Conservation (phyloP, 2,797 vertebrate genomes). For the Semaprochilodus insignis region DNA sequence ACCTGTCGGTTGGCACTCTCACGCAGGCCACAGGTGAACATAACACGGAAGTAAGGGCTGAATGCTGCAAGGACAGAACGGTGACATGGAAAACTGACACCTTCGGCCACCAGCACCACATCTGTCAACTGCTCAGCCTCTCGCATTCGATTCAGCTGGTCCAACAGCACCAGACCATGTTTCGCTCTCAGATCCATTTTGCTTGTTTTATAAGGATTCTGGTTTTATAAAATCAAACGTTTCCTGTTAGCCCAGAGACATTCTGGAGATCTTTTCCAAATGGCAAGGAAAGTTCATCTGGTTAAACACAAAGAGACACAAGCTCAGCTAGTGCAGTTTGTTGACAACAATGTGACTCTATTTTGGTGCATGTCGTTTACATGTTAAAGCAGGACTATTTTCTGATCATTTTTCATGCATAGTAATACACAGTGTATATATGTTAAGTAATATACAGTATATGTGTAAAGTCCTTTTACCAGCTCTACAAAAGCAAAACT, state of each 20-base stretch:
- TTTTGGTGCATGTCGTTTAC: conserved; percentile 23
- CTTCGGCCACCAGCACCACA: conserved; percentile 91
- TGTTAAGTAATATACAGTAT: neutral
- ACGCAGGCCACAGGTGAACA: conserved; percentile 95
- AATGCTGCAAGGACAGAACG: conserved; percentile 91
- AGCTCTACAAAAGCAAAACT: conserved; percentile 6
- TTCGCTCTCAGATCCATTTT: conserved; percentile 79
- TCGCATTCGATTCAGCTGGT: conserved; percentile 89
- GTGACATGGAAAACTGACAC: conserved; percentile 92
- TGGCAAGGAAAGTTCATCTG: conserved; percentile 32
- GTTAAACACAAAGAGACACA: conserved; percentile 18
- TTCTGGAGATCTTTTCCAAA: conserved; percentile 32
- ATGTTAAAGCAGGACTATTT: conserved; percentile 7
- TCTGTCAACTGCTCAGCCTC: conserved; percentile 88
- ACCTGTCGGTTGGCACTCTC: conserved; percentile 90
- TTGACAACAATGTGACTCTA: neutral
- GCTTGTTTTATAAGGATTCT: neutral
- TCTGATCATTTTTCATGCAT: conserved; percentile 7
- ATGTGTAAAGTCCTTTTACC: neutral
- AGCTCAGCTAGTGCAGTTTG: conserved; percentile 32
- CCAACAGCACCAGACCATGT: conserved; percentile 86
- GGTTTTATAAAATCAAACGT: neutral
- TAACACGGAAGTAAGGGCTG: conserved; percentile 97
- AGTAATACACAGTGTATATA: neutral
- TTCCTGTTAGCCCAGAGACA: conserved; percentile 29